These are phyloP conservation scores for Drosophila sturtevanti DNA, from an alignment of 1,140 invertebrate species.

Conservation along the genomic window DNA sequence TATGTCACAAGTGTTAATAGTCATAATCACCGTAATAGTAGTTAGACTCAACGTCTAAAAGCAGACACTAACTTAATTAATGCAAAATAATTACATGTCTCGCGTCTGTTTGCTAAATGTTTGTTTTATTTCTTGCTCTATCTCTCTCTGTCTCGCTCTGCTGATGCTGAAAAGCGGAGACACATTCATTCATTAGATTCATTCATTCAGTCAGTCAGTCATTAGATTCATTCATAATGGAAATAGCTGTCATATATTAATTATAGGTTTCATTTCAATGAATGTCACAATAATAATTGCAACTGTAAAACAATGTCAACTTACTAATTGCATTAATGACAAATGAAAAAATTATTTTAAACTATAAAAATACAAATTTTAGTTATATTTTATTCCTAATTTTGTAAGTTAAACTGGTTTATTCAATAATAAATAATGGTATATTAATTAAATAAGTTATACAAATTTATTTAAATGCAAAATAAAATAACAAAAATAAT, in stretches of 20 bases:
- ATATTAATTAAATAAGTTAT: no score
- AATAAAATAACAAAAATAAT: no score
- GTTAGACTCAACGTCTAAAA: background rate
- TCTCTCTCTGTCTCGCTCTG: background rate
- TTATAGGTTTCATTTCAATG: background rate
- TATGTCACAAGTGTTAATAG: slow-evolving; percentile 21
- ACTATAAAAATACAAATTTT: no score
- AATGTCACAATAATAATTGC: background rate
- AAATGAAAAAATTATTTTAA: no score
- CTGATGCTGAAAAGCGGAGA: background rate
- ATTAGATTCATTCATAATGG: background rate
- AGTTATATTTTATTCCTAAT: no score
- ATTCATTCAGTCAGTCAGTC: no score
- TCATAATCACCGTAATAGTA: slow-evolving; percentile 25
- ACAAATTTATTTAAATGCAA: no score
- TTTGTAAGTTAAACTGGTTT: no score
- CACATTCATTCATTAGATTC: slow-evolving; percentile 2
- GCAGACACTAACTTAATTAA: slow-evolving; percentile 21
- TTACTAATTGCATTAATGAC: no score
- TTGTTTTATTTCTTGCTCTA: background rate
- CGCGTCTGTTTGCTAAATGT: slow-evolving; percentile 28
- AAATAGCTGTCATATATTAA: background rate
- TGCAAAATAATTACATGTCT: slow-evolving; percentile 45
- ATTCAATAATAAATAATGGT: no score
- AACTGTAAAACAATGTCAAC: background rate